Percentiles rank a stretch among this genome's conserved stretches.
phyloP scores from a whole-genome alignment of 1,140 invertebrate species.

The Drosophila trapezifrons region DNA sequence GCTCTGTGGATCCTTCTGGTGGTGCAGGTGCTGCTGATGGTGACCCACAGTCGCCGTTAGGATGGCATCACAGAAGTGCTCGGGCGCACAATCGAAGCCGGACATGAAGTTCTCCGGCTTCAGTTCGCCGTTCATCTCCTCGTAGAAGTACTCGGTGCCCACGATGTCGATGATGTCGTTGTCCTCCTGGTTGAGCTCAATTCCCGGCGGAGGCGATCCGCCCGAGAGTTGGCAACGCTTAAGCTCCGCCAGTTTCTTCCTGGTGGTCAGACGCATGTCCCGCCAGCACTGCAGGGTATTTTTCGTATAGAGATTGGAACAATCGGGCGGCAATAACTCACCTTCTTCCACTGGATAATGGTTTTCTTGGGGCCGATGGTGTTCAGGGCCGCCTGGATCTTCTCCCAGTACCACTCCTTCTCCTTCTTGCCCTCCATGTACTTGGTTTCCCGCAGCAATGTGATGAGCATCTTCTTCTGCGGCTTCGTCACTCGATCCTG shows the following conservation, averaged over 20 bases:
- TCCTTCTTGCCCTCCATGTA: conserved; percentile 83
- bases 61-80: conserved; percentile 82
- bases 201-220: conserved; percentile 77
- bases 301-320: neutral
- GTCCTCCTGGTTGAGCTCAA: conserved; percentile 81
- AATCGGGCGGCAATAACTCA: conserved; percentile 4
- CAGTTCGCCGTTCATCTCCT: conserved; percentile 81
- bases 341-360: conserved; percentile 84
- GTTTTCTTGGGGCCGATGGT: conserved; percentile 83
- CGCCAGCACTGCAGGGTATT: conserved; percentile 70
- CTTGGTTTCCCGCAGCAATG: conserved; percentile 79
- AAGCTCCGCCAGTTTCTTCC: conserved; percentile 78
- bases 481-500: conserved; percentile 83
- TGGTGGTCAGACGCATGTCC: conserved; percentile 79
- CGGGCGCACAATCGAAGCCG: conserved; percentile 78
- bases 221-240: conserved; percentile 80
- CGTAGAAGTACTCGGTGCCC: conserved; percentile 81
- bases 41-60: conserved; percentile 75
- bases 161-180: conserved; percentile 83
- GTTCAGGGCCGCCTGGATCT: conserved; percentile 79
- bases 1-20: conserved; percentile 66
- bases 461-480: conserved; percentile 83
- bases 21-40: conserved; percentile 72
- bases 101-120: conserved; percentile 83
- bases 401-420: conserved; percentile 83